Conservation (phyloP, 1,140 invertebrate genomes). For the Neoseiulus cucumeris region DNA sequence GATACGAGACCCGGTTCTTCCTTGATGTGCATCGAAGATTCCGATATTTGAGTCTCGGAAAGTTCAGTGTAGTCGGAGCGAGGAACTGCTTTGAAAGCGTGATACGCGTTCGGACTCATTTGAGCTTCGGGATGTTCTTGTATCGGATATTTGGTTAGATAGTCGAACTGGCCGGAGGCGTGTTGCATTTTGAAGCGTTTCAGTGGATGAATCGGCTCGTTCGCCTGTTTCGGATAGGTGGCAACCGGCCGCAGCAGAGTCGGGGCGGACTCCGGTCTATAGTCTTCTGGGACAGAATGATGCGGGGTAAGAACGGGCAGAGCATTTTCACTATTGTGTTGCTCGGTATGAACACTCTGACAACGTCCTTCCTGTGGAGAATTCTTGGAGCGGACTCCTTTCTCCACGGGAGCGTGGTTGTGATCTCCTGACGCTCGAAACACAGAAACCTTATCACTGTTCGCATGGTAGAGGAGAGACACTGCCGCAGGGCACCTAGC, state of each 20-base stretch:
- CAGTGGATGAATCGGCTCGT: constrained; percentile 5
- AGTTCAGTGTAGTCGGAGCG: constrained; percentile 7
- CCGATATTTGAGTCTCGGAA: constrained; percentile 4
- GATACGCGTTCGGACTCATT: neutral
- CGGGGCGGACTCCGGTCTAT: neutral
- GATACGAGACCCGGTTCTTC: neutral
- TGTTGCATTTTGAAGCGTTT: constrained; percentile 9
- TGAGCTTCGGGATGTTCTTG: neutral
- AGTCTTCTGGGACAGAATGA: neutral
- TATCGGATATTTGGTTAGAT: neutral
- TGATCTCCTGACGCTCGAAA: neutral
- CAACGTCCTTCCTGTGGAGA: neutral
- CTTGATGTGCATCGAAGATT: constrained; percentile 4
- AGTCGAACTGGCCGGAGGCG: constrained; percentile 6
- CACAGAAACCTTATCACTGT: constrained; percentile 8
- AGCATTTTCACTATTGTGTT: constrained; percentile 1
- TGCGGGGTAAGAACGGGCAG: neutral
- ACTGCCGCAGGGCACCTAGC: neutral
- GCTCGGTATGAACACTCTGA: neutral
- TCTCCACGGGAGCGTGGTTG: constrained; percentile 2
- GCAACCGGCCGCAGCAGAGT: neutral
- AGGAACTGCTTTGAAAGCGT: neutral
- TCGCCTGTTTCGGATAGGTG: neutral
- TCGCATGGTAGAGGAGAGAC: constrained; percentile 2
- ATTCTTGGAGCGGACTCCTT: neutral